A percentile compares a stretch with the other conserved stretches of the same genome.
These are phyloP conservation scores for Barbus barbus DNA, from an alignment of 2,113 vertebrate genomes.

Conservation along the genomic window DNA sequence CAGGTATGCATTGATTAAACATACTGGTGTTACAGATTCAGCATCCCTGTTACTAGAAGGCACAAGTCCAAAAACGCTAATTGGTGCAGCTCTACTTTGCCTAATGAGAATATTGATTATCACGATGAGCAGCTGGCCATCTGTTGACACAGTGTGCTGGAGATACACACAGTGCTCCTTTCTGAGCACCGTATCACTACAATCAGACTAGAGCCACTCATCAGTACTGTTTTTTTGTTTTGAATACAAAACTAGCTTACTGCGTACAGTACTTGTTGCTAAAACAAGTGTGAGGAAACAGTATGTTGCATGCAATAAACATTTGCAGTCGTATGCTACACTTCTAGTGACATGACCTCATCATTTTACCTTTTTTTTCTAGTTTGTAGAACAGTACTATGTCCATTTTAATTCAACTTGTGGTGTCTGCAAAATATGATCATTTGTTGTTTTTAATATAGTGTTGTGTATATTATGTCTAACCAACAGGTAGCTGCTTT, in stretches of 20 bases:
- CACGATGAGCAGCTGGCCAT: conserved; percentile 41
- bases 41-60: conserved; percentile 36
- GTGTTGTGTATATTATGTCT: background rate
- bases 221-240: background rate
- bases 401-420: background rate
- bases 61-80: conserved; percentile 56
- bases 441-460: background rate
- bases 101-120: conserved; percentile 61
- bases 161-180: conserved; percentile 1
- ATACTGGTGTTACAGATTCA: conserved; percentile 24
- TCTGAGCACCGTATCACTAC: background rate
- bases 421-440: background rate
- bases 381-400: background rate
- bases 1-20: conserved; percentile 43
- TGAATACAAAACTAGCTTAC: too few relatives aligned
- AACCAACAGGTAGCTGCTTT: background rate
- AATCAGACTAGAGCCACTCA: background rate
- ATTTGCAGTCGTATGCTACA: background rate
- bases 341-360: too few relatives aligned
- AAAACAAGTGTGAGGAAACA: too few relatives aligned
- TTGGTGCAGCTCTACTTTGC: conserved; percentile 56
- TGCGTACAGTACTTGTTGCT: too few relatives aligned
- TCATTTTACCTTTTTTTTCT: too few relatives aligned
- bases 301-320: too few relatives aligned
- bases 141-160: conserved; percentile 13